A percentile compares a stretch with the other conserved stretches of the same genome.
Evolutionary conservation across 2,113 vertebrate species (phyloP).

Genomic region (Hippocampus zosterae): DNA sequence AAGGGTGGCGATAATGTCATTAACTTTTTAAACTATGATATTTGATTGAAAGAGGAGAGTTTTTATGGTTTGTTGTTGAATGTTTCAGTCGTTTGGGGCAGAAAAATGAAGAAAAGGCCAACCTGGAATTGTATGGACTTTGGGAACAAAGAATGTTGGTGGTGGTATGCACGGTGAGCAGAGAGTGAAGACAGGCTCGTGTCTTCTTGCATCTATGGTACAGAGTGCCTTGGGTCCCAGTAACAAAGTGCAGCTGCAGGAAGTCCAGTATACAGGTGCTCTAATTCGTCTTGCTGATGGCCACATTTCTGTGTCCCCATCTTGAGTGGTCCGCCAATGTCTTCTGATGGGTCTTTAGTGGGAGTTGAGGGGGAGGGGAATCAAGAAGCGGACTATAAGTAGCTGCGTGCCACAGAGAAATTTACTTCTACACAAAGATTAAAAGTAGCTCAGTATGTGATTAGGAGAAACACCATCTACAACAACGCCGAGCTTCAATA

Average conservation of each 20-base stretch:
- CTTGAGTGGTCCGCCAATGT: slow-evolving; percentile 43
- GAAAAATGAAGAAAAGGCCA: too few relatives aligned
- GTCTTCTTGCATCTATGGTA: neutral
- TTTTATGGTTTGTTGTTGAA: too few relatives aligned
- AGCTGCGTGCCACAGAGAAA: slow-evolving; percentile 53
- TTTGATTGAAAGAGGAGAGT: too few relatives aligned
- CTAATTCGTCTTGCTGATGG: slow-evolving; percentile 13
- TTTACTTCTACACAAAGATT: slow-evolving; percentile 57
- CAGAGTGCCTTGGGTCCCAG: neutral
- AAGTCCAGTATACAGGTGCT: neutral
- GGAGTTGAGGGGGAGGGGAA: slow-evolving; percentile 44
- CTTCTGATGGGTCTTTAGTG: slow-evolving; percentile 56
- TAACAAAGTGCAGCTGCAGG: neutral
- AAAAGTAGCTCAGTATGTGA: slow-evolving; percentile 63
- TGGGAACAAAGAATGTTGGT: too few relatives aligned
- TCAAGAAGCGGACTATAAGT: slow-evolving; percentile 55
- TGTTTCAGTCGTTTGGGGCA: too few relatives aligned
- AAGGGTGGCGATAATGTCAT: too few relatives aligned
- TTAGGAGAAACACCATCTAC: slow-evolving; percentile 56
- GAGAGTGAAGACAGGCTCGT: too few relatives aligned
- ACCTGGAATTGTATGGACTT: too few relatives aligned
- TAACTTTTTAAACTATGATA: too few relatives aligned
- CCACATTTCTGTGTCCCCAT: slow-evolving; percentile 25
- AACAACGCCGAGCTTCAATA: slow-evolving; percentile 49
- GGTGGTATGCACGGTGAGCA: too few relatives aligned